Evolutionary conservation across 2,797 vertebrate species (phyloP), one percentile per base, ranked within the genome.

Genomic region (Etheostoma nigrum): DNA sequence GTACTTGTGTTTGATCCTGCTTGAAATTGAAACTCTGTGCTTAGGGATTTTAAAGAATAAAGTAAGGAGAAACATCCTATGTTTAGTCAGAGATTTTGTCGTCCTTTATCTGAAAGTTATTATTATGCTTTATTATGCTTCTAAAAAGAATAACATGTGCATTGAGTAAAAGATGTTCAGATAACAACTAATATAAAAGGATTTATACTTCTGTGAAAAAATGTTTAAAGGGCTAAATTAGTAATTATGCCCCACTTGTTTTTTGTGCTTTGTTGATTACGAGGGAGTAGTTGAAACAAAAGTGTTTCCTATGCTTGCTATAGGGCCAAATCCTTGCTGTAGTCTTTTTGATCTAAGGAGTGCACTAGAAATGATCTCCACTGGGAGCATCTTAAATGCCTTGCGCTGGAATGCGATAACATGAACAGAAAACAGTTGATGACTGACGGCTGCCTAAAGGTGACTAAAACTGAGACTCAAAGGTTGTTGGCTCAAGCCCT

Each of bases 311-410:
- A 2, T 30, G 25, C 42, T 75, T 36, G 74, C 80, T 80, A 54
- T 76, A 57, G 79, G 83, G 68, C 77, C 72, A 85, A 86, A 86
- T 77, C 59, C 42, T 79, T 76, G 72, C 77, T 68, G 69, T 54
- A 78, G 75, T 83, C 81, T 70, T 86, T 90, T 91, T 91, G 89
- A 89, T 90, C 79, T 83, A n/a, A 57, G 61, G 66, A 71, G 61
- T 45, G 61, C 18, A 78, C 85, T 73, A 85, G 76, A 91, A 90
- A 92, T 78, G 82, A 79, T 89, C 77, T 91, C 89, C 66, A 71
- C 60, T 62, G 87, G 85, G 88, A 92, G 57, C 73, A 12, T 76
- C 65, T 30, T 10, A 65, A 84, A 63, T 16, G 74, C 69, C 27
- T 83, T 21, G 0, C 23, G 47, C 44, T 74, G 47, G 51, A 82